Evolutionary conservation across 2,113 vertebrate species (phyloP), one percentile per base, ranked within the genome.

Genomic region (Spea multiplicata): DNA sequence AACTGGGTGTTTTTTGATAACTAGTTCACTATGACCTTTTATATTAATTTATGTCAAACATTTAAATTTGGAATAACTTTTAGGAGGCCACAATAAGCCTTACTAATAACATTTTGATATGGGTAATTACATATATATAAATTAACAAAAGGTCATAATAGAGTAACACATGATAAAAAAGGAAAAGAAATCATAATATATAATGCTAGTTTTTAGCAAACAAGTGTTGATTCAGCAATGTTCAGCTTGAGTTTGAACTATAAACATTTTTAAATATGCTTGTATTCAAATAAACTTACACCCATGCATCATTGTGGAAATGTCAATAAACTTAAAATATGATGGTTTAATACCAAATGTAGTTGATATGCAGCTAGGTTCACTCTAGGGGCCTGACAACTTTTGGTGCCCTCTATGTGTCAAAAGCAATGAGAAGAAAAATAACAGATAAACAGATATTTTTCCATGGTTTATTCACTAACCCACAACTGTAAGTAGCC

Each of bases 61-160:
- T 52, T 7, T 52, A 1, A 10, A 10, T 52, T 52, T 52, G 50
- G 6, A 52, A 1, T 52, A 52, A 52, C 50, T 7, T 52, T 10
- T 52, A 6, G 50, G 50, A 52, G 50, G 6, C 50, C 3, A 7
- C 9, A 6, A 52, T 52, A 7, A 52, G 9, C 6, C 9, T 52
- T 52, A 7, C 9, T 52, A 52, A 52, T 52, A 52, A 10, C 50
- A 52, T 7, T 52, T 52, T 7, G 6, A 52, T 52, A 7, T 52
- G 50, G 6, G 50, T 10, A 52, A 52, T 10, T 52, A 52, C 9
- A 52, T 66, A 75, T 62, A 75, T 62, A 66, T 66, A 48, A 75
- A 66, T 75, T 75, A 75, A 62, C 66, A 66, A 75, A 75, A 75
- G 73, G 73, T 75, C 73, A 75, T 47, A 66, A 48, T 66, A 75